Percentiles rank a stretch among this genome's conserved stretches.
Conservation (phyloP, 2,113 vertebrate genomes). For the Myrmecophaga tridactyla region DNA sequence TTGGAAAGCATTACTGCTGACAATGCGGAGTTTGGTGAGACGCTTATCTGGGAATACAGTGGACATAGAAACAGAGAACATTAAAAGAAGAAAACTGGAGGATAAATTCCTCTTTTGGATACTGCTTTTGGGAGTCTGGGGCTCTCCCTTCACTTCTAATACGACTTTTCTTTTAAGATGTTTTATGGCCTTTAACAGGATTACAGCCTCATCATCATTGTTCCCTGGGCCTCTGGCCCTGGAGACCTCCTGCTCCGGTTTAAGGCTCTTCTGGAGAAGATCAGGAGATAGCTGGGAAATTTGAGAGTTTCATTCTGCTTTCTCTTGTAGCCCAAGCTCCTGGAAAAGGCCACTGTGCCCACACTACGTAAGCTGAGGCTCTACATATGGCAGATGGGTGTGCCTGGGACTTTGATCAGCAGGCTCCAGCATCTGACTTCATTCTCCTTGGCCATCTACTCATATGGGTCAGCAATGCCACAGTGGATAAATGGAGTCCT, state of each 20-base stretch:
- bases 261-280: not conserved
- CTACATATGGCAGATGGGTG: rapidly evolving
- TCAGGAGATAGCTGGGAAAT: not conserved
- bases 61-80: not conserved
- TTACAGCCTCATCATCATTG: not conserved
- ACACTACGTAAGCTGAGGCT: not conserved
- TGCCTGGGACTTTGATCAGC: not conserved
- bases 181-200: not conserved
- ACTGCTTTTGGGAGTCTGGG: not conserved
- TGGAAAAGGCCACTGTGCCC: not conserved
- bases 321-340: not conserved
- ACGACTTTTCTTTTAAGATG: not conserved
- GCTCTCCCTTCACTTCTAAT: not conserved
- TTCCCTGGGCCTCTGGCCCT: not conserved
- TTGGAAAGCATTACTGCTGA: not conserved
- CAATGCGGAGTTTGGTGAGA: not conserved
- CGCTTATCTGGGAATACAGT: not conserved
- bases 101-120: not conserved
- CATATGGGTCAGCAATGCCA: not conserved
- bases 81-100: not conserved
- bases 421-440: not conserved
- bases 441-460: not conserved
- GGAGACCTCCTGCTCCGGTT: not conserved
- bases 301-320: not conserved
- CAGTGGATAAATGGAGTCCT: not conserved